Evolutionary conservation across 2,797 vertebrate species (phyloP), one percentile per base, ranked within the genome.

Genomic region (Tamandua tetradactyla): DNA sequence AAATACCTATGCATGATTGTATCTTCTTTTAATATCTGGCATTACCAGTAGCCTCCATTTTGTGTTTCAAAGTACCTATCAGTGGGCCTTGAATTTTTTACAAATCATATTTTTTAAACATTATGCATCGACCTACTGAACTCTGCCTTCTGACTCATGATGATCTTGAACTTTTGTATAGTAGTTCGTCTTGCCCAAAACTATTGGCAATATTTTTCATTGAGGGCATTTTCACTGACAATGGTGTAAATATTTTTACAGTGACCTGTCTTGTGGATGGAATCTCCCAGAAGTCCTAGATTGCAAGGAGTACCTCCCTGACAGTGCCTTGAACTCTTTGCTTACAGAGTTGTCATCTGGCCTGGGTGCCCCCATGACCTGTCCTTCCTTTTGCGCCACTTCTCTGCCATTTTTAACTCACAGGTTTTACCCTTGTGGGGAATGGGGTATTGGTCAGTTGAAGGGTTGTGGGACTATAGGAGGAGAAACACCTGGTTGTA

Each of bases 41-140:
- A 13, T 92, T 52, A 42, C 57, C 17, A 10, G 5, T 86, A 74
- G 27, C 23, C n/a, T 82, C 68, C 13, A 92, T n/a, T 87, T 23
- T 82, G 22, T 87, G 9, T 92, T 52, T 84, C 85, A 83, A 71
- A 20, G 32, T 84, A 84, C 11, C 7, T 74, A 52, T 72, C 83
- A 83, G 23, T 87, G 49, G n/a, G 9, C 90, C 44, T 89, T 95
- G 30, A 59, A 78, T 89, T 88, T 91, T 40, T 74, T 93, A 75
- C 57, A 89, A 20, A 80, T 74, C 25, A 22, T 82, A 0, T 91
- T 80, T 85, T 89, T 89, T 22, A 89, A 89, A 57, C 35, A 55
- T 79, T 82, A 49, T 20, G 8, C 82, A 35, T 47, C 61, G 55
- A 78, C 47, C 74, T 72, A 32, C 69, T 85, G 52, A 86, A 64